Percentiles rank a stretch among this genome's conserved stretches.
These are phyloP conservation scores for Agonopterix heracliana DNA, from an alignment of 2,888 invertebrate species.

Conservation along the genomic window DNA sequence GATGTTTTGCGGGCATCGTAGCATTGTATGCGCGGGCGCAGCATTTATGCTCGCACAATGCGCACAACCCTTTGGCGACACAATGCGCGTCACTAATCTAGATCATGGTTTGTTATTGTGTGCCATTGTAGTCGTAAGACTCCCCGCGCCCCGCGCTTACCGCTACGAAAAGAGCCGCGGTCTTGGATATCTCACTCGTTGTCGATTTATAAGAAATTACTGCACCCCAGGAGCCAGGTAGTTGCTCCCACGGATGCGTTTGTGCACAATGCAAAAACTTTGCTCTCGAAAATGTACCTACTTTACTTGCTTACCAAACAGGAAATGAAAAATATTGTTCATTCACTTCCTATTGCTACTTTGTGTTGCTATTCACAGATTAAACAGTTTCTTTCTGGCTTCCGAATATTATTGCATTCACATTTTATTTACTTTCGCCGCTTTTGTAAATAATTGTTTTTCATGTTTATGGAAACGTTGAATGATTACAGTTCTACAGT, in stretches of 20 bases:
- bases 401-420: conserved; percentile 28
- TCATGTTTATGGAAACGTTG: not conserved
- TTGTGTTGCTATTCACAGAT: conserved; percentile 21
- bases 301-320: conserved; percentile 50
- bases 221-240: conserved; percentile 66
- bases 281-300: conserved; percentile 48
- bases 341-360: conserved; percentile 48
- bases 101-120: conserved; percentile 72
- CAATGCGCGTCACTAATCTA: conserved; percentile 75
- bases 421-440: conserved; percentile 34
- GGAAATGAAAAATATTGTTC: conserved; percentile 70
- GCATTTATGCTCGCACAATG: conserved; percentile 51
- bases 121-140: conserved; percentile 36
- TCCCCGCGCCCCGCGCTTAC: conserved; percentile 25
- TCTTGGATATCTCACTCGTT: conserved; percentile 70
- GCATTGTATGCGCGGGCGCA: conserved; percentile 50
- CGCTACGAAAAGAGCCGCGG: conserved; percentile 43
- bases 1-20: conserved; percentile 56
- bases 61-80: conserved; percentile 71
- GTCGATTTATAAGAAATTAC: conserved; percentile 73
- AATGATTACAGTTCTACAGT: conserved; percentile 30
- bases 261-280: conserved; percentile 56
- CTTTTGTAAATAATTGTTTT: conserved; percentile 19
- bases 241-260: conserved; percentile 61
- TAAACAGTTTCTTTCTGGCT: conserved; percentile 32